Percentiles rank a stretch among this genome's conserved stretches.
Conservation (phyloP, 2,797 vertebrate species). For the Gobionotothen gibberifrons region DNA sequence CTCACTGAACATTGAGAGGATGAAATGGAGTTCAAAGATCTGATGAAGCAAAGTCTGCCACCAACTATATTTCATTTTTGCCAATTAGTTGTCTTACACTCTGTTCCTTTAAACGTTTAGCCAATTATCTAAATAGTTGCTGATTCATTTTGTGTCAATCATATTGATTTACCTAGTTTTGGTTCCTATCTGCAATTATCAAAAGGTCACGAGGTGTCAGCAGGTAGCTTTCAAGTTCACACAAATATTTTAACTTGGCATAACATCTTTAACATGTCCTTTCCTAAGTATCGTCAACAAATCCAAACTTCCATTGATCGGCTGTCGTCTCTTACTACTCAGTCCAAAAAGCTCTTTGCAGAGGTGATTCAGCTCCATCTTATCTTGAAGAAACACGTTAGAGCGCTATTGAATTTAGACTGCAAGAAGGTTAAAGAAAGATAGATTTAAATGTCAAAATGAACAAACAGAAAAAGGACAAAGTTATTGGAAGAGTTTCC, state of each 20-base stretch:
- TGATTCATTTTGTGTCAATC: background rate
- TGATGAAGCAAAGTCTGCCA: too few relatives aligned
- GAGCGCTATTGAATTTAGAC: slow-evolving; percentile 53
- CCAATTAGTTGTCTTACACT: too few relatives aligned
- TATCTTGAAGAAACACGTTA: slow-evolving; percentile 40
- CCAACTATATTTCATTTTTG: too few relatives aligned
- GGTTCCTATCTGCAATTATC: background rate
- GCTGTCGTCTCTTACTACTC: slow-evolving; percentile 38
- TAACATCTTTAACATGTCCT: background rate
- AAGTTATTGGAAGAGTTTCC: slow-evolving; percentile 65
- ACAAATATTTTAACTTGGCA: background rate
- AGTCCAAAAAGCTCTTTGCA: slow-evolving; percentile 11
- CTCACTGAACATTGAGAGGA: background rate
- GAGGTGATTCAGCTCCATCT: slow-evolving; percentile 46
- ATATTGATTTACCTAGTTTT: background rate
- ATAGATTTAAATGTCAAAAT: slow-evolving; percentile 69
- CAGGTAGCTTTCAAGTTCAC: background rate
- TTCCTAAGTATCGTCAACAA: slow-evolving; percentile 17
- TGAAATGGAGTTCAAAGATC: too few relatives aligned
- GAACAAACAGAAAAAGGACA: slow-evolving; percentile 62
- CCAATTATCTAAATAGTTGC: background rate
- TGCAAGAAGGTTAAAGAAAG: slow-evolving; percentile 47
- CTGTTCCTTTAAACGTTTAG: background rate
- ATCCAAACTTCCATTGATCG: slow-evolving; percentile 34
- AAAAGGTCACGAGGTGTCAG: background rate